Percentiles rank a stretch among this genome's conserved stretches.
phyloP scores from a whole-genome alignment of 2,888 invertebrate genomes.

The Gymnoscelis rufifasciata region DNA sequence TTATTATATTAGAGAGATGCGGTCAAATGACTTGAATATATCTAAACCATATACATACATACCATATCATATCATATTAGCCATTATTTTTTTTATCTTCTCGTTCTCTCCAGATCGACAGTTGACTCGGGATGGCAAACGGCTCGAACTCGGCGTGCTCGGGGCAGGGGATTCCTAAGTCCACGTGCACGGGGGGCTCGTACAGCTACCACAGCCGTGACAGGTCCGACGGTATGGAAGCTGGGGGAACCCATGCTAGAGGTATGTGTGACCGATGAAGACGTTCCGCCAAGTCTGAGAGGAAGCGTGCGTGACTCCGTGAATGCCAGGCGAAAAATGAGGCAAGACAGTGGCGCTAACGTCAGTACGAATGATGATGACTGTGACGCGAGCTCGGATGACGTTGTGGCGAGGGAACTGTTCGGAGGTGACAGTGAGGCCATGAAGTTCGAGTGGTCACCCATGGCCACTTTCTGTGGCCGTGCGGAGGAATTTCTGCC shows the following conservation, averaged over 20 bases:
- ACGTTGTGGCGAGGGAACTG: neutral
- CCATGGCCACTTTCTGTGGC: conserved; percentile 9
- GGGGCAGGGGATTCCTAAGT: no score
- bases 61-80: no score
- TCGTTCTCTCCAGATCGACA: no score
- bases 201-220: neutral
- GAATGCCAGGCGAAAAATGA: neutral
- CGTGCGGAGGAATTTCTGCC: neutral
- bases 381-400: neutral
- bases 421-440: neutral
- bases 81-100: no score
- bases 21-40: no score
- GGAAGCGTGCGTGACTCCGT: neutral
- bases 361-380: neutral
- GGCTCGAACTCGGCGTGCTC: no score
- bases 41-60: no score
- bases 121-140: no score
- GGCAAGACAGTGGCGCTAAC: neutral
- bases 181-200: no score
- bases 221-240: neutral
- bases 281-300: neutral
- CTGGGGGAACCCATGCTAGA: neutral
- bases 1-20: no score
- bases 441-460: neutral
- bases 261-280: neutral